A percentile compares a stretch with the other conserved stretches of the same genome.
Conservation (phyloP, 2,797 vertebrate species). For the Catamblyrhynchus diadema region DNA sequence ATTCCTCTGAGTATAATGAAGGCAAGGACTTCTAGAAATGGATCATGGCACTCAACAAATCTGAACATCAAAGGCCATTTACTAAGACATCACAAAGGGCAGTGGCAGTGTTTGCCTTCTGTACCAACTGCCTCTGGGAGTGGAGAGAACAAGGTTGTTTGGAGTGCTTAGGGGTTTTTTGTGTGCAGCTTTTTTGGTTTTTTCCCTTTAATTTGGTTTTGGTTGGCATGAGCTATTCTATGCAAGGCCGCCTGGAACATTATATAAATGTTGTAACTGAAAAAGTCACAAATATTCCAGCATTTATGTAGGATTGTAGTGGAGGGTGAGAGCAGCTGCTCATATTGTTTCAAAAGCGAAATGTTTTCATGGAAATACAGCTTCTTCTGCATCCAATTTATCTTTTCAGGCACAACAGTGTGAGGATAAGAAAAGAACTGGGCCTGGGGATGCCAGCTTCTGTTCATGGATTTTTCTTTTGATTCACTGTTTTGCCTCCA, state of each 20-base stretch:
- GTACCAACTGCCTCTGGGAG: neutral
- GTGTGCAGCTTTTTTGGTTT: neutral
- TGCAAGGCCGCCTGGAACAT: neutral
- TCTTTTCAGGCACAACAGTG: neutral
- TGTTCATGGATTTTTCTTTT: neutral
- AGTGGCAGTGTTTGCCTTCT: neutral
- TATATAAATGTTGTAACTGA: neutral
- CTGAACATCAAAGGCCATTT: neutral
- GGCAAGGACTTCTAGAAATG: neutral
- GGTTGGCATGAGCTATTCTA: neutral
- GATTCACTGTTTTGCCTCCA: neutral
- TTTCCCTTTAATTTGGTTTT: neutral
- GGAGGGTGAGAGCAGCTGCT: neutral
- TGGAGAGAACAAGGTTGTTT: neutral
- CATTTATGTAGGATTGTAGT: neutral
- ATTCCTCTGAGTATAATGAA: neutral
- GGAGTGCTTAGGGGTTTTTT: neutral
- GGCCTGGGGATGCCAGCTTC: neutral
- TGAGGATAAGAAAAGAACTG: neutral
- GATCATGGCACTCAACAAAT: neutral
- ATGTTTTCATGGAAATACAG: neutral
- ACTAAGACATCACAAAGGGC: neutral
- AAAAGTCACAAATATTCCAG: neutral
- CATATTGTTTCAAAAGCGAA: neutral
- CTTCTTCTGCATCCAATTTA: neutral